phyloP scores from a whole-genome alignment of 2,113 vertebrate species.

The Rutilus rutilus region DNA sequence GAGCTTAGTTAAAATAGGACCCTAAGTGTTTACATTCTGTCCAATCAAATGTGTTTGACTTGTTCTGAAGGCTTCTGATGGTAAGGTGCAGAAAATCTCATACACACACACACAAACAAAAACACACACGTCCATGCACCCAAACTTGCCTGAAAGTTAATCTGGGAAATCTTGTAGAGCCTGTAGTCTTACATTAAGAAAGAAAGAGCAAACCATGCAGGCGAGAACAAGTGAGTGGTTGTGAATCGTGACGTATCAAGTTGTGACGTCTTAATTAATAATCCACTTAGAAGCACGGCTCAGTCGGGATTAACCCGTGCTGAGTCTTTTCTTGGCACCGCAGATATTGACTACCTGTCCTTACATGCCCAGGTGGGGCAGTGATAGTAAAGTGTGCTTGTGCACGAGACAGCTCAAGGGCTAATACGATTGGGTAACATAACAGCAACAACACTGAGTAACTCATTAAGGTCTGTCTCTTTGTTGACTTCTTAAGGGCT shows the following conservation, averaged over 20 bases:
- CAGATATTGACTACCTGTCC: conserved; percentile 31
- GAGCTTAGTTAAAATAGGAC: not conserved
- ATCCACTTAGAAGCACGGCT: conserved; percentile 50
- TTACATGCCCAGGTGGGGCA: not conserved
- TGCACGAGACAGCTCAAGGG: conserved; percentile 20
- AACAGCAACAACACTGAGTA: conserved; percentile 7
- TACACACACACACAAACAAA: not conserved
- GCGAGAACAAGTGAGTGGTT: not conserved
- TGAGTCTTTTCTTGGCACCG: conserved; percentile 32
- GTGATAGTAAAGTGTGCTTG: conserved; percentile 18
- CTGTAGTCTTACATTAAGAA: conserved; percentile 9
- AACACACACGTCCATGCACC: not conserved
- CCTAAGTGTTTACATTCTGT: not conserved
- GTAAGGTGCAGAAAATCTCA: not conserved
- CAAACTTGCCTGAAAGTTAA: not conserved
- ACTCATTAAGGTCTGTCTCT: conserved; percentile 28
- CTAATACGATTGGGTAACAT: conserved; percentile 40
- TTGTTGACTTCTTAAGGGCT: conserved; percentile 25
- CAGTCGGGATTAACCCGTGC: conserved; percentile 42
- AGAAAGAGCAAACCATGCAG: not conserved
- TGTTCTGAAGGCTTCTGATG: not conserved
- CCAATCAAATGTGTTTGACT: not conserved
- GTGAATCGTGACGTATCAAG: conserved; percentile 26
- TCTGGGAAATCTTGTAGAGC: not conserved
- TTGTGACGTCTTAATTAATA: conserved; percentile 52